Conservation (phyloP, 2,113 vertebrate species). For the Spilogale gracilis region DNA sequence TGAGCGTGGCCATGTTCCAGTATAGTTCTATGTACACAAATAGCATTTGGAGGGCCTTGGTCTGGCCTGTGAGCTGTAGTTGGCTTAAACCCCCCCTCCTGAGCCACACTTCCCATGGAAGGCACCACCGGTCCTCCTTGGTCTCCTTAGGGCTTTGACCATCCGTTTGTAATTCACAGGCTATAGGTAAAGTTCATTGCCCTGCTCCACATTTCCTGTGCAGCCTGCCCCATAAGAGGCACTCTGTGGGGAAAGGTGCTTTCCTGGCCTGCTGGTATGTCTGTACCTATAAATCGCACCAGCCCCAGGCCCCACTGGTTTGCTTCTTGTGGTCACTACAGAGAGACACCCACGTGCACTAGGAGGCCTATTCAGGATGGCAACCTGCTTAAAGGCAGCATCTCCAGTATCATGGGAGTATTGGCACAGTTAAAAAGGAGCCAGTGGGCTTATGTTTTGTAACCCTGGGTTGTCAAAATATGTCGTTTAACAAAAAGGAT, state of each 20-base stretch:
- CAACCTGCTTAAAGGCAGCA: not conserved
- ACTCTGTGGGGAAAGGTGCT: not conserved
- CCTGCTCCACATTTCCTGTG: not conserved
- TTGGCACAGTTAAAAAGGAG: not conserved
- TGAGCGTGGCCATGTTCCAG: not conserved
- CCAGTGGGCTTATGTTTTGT: not conserved
- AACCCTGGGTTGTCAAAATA: not conserved
- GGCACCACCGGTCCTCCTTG: not conserved
- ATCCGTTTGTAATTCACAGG: not conserved
- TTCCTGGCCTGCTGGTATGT: not conserved
- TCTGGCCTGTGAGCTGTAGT: not conserved
- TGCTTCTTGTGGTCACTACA: too few relatives aligned
- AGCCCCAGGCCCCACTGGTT: not conserved
- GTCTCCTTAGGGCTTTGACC: not conserved
- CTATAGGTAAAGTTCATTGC: not conserved
- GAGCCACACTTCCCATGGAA: not conserved
- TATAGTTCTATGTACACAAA: not conserved
- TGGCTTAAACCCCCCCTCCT: not conserved
- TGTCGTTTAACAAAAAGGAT: not conserved
- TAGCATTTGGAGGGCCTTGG: not conserved
- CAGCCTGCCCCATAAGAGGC: not conserved
- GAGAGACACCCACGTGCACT: not conserved
- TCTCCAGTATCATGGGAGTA: not conserved
- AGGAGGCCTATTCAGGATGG: not conserved
- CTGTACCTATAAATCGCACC: not conserved